Evolutionary conservation across 2,888 invertebrate species (phyloP).

Genomic region (Agrotis exclamationis): DNA sequence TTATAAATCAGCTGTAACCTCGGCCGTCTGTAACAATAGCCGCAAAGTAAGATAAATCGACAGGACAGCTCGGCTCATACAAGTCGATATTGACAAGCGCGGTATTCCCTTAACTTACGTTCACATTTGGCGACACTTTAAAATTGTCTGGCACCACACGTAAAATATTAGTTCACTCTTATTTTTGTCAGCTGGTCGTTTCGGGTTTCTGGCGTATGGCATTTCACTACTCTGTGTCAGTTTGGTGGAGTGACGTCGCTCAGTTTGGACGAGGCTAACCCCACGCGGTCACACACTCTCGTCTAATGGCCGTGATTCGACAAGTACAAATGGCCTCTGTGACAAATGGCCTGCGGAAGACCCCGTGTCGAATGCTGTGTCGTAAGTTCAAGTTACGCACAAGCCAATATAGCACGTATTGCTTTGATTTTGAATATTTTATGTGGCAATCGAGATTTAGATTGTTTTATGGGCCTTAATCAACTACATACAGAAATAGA

Average conservation of each 20-base stretch:
- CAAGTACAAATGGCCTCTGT: constrained; percentile 91
- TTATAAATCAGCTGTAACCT: constrained; percentile 88
- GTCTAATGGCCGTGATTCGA: constrained; percentile 91
- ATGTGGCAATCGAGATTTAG: constrained; percentile 38
- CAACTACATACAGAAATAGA: constrained; percentile 9
- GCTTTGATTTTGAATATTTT: constrained; percentile 67
- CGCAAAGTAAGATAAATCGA: constrained; percentile 90
- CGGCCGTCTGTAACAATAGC: constrained; percentile 85
- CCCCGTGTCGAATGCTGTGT: constrained; percentile 81
- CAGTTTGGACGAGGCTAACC: constrained; percentile 83
- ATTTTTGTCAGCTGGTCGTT: constrained; percentile 61
- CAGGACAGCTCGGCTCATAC: constrained; percentile 85
- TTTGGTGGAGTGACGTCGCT: constrained; percentile 72
- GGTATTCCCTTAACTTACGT: constrained; percentile 76
- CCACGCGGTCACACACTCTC: constrained; percentile 90
- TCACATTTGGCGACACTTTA: constrained; percentile 71
- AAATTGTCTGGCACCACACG: constrained; percentile 61
- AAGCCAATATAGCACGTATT: constrained; percentile 83
- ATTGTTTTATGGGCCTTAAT: constrained; percentile 16
- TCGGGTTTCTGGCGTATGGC: constrained; percentile 40
- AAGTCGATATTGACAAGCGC: constrained; percentile 86
- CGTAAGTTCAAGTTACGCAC: constrained; percentile 84
- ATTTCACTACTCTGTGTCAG: constrained; percentile 75
- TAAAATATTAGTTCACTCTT: constrained; percentile 40
- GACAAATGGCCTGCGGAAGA: constrained; percentile 90